Evolutionary conservation across 1,140 invertebrate species (phyloP), one percentile per base, ranked within the genome.

Genomic region (Papilio machaon): DNA sequence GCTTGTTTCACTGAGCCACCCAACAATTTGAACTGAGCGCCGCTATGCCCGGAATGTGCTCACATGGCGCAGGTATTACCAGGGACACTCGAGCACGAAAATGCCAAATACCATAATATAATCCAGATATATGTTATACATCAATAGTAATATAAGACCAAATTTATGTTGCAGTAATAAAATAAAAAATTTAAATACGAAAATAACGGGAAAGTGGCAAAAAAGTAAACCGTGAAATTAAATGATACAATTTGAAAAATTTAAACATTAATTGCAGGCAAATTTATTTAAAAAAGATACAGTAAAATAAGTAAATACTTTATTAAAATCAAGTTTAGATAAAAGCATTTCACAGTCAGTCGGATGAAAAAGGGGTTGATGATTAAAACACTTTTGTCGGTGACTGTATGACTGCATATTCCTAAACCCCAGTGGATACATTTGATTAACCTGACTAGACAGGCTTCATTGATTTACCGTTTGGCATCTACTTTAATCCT

Each of bases 381-480:
- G 4, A 17, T 30, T 81, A 52, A 47, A 46, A 64, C 46, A 67
- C 64, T 82, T 86, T n/a, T 83, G 80, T 82, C 9, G 11, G 9
- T 81, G 87, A 87, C 81, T 86, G 88, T 93, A 89, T 86, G 73
- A 77, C 82, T 83, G 89, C 86, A 90, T 89, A 89, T 85, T 87
- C 87, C 84, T 91, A 91, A 94, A 86, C 88, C 88, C 89, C 88
- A 86, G 82, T 89, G 91, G 90, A 89, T 93, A 93, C 90, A 92
- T 94, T 94, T 94, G 92, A 93, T 94, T 94, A 94, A 94, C 92
- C 91, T 91, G 92, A 93, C 92, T 92, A 94, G 93, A 94, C 93
- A 91, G 90, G 88, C 91, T 92, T 89, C 91, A 94, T 93, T 94
- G 93, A 93, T 94, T 94, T 93, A 93, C 91, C 87, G 91, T 91